These are phyloP conservation scores for Metallyticus violacea DNA, from an alignment of 2,888 invertebrate species.

Conservation along the genomic window DNA sequence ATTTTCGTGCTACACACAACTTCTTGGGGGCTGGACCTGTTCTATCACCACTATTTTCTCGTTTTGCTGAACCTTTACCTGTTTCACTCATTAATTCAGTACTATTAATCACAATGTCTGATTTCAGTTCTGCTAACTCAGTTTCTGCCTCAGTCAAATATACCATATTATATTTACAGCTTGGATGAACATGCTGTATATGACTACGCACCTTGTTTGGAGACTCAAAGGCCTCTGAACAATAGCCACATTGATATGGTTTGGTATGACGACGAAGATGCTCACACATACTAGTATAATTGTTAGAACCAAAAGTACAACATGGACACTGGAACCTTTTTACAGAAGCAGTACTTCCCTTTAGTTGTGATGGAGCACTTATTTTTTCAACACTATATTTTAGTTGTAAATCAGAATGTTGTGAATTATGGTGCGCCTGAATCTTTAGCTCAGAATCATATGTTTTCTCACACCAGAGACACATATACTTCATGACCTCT, in stretches of 20 bases:
- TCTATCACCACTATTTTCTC: neutral
- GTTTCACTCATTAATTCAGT: conserved; percentile 27
- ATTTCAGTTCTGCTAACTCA: conserved; percentile 24
- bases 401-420: conserved; percentile 44
- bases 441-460: conserved; percentile 42
- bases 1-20: conserved; percentile 20
- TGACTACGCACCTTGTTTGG: conserved; percentile 41
- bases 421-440: conserved; percentile 44
- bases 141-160: conserved; percentile 30
- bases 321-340: conserved; percentile 46
- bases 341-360: neutral
- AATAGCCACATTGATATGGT: conserved; percentile 47
- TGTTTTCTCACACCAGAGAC: conserved; percentile 41
- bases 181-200: conserved; percentile 41
- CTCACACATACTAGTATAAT: conserved; percentile 42
- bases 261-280: conserved; percentile 49
- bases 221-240: conserved; percentile 42
- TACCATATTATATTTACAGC: conserved; percentile 38
- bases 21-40: neutral
- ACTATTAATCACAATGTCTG: conserved; percentile 25
- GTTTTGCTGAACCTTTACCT: neutral
- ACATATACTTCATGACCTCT: neutral
- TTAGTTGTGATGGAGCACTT: conserved; percentile 28
- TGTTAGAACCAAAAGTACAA: conserved; percentile 43
- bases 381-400: conserved; percentile 22